Evolutionary conservation across 1,140 invertebrate genomes (phyloP), one percentile per base, ranked within the genome.

Genomic region (Arctopsyche grandis): DNA sequence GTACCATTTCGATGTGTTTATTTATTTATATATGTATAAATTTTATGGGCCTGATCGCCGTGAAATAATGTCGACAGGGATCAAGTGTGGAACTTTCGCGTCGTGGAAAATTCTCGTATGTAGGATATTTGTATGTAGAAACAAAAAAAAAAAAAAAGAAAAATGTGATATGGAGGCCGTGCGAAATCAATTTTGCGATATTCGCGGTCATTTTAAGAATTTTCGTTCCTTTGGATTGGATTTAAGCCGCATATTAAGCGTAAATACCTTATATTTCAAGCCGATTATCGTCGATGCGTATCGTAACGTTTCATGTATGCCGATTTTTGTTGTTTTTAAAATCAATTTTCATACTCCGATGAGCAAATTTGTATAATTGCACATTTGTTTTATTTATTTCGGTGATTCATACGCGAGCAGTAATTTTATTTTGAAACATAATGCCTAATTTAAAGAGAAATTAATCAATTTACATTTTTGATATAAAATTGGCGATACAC

Each of bases 91-190:
- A 52, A n/a, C 48, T 38, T 38, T 38, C 29, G 29, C 48, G 48
- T n/a, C 12, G 48, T 14, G 48, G 12, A 52, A 52, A 52, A 19
- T 3, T 19, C 12, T 52, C 16, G 48, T 5, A 5, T 60, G 7
- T 60, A 7, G 12, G 12, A n/a, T 60, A 60, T 60, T 16, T 7
- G 19, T 60, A 9, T 60, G 9, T 9, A 60, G 9, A 9, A 60
- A 60, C 19, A 9, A 60, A 9, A 16, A 7, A 66, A 21, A 7
- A 21, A 5, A 7, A 66, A 52, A 52, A 5, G 48, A 52, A 52
- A 52, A 52, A 52, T 52, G 48, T 12, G 48, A 52, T 52, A 66
- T 66, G 24, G 24, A 22, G 63, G 24, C 22, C 63, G 63, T 66
- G 63, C 21, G 63, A 66, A 66, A 66, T 66, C 24, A 29, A 66